phyloP scores from a whole-genome alignment of 2,888 invertebrate species.

The Elaeidobius kamerunicus region DNA sequence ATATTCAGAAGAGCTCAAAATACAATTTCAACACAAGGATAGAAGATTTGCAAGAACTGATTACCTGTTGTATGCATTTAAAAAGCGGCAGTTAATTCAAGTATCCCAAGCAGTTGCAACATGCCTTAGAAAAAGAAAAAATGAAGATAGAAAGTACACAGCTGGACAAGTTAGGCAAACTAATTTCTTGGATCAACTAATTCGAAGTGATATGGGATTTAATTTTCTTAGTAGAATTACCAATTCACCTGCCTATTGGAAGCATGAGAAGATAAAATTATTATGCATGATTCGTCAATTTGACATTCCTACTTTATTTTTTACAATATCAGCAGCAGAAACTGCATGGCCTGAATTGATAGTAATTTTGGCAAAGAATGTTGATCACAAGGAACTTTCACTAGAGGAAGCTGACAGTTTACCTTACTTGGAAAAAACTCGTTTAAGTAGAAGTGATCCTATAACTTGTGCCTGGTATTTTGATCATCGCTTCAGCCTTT shows the following conservation, averaged over 20 bases:
- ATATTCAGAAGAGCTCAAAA: constrained; percentile 5
- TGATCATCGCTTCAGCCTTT: constrained; percentile 3
- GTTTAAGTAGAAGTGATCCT: constrained; percentile 6
- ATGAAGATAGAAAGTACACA: neutral
- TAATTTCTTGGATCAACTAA: constrained; percentile 1
- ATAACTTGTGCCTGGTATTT: constrained; percentile 12
- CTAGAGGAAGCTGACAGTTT: constrained; percentile 1
- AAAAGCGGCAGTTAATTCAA: constrained; percentile 4
- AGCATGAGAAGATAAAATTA: constrained; percentile 1
- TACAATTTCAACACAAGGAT: neutral
- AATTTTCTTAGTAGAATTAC: constrained; percentile 4
- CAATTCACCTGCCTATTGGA: constrained; percentile 7
- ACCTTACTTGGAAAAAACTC: constrained; percentile 3
- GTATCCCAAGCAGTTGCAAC: neutral
- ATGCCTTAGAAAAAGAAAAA: constrained; percentile 1
- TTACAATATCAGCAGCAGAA: constrained; percentile 11
- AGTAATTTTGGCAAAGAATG: constrained; percentile 2
- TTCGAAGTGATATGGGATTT: constrained; percentile 7
- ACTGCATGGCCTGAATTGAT: constrained; percentile 11
- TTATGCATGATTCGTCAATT: constrained; percentile 14
- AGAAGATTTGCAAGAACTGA: constrained; percentile 11
- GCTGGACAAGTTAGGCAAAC: neutral
- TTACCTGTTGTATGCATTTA: constrained; percentile 1
- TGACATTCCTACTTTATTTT: constrained; percentile 8
- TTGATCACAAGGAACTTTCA: constrained; percentile 2